Evolutionary conservation across 2,113 vertebrate genomes (phyloP), one percentile per base, ranked within the genome.

Genomic region (Brachyistius frenatus): DNA sequence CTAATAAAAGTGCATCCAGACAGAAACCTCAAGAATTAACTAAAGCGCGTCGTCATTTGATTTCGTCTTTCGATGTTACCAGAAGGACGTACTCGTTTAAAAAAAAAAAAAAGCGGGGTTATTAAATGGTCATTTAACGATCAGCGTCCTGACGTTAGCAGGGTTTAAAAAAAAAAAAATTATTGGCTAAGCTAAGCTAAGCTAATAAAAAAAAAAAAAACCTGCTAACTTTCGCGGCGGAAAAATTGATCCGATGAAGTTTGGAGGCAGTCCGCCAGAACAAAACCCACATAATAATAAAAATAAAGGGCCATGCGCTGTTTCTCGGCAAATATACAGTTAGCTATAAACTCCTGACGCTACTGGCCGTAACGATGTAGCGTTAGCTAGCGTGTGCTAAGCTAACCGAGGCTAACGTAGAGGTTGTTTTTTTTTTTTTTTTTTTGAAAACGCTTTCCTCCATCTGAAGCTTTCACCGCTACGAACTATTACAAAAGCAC

Each of bases 331-430:
- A 23, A 23, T 23, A 23, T 1, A 46, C 32, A 60, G 46, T n/a
- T 35, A 37, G 14, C 10, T 75, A 44, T 35, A 66, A 80, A 78
- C 65, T 68, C 69, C 47, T 9, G 35, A n/a, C 47, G 32, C 41
- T 30, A 54, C 49, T 80, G 76, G 81, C 84, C 84, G 55, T 60
- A 63, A 58, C 62, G 53, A 16, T 66, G 37, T 46, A 50, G 65
- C 35, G 5, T 57, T 46, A 15, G 75, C 80, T 86, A 81, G 11
- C 49, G 50, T 16, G 61, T 76, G 83, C 84, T 76, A 74, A 53
- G 54, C 32, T 72, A 85, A 73, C 75, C 54, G 63, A 55, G 14
- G 73, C 63, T 82, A 86, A 62, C 75, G 49, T 10, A n/a, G 7
- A 41, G 15, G 2, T 7, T 23, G 23, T 23, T 23, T 23, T 23